Conservation (phyloP, 1,140 invertebrate genomes). For the Muscidifurax raptorellus region DNA sequence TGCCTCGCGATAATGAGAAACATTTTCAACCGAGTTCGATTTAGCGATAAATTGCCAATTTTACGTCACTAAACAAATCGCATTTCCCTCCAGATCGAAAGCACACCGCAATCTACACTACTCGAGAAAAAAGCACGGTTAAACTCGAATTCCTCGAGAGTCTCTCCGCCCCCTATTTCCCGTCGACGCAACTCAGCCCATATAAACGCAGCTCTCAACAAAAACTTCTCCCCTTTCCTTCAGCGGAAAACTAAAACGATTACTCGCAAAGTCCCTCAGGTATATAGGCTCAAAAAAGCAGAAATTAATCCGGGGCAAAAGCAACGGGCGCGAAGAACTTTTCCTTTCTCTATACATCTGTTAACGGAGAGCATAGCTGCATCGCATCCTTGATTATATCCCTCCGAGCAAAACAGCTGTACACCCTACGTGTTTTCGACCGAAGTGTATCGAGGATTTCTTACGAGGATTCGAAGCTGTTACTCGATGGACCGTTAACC, state of each 20-base stretch:
- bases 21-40: no score
- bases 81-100: no score
- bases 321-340: background rate
- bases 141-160: background rate
- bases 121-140: background rate
- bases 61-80: no score
- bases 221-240: background rate
- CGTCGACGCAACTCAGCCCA: no score
- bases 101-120: no score
- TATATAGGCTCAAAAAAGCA: background rate
- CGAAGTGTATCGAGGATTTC: no score
- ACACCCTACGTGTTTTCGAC: background rate
- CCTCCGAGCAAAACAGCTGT: background rate
- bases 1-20: no score
- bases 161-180: no score
- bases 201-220: no score
- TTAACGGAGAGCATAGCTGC: background rate
- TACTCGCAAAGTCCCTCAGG: background rate
- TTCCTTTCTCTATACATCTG: background rate
- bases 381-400: conserved; percentile 7
- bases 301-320: background rate
- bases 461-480: background rate
- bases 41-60: no score
- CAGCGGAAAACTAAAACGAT: background rate
- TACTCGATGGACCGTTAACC: background rate